Evolutionary conservation across 2,888 invertebrate species (phyloP).

Genomic region (Branchellion lobata): DNA sequence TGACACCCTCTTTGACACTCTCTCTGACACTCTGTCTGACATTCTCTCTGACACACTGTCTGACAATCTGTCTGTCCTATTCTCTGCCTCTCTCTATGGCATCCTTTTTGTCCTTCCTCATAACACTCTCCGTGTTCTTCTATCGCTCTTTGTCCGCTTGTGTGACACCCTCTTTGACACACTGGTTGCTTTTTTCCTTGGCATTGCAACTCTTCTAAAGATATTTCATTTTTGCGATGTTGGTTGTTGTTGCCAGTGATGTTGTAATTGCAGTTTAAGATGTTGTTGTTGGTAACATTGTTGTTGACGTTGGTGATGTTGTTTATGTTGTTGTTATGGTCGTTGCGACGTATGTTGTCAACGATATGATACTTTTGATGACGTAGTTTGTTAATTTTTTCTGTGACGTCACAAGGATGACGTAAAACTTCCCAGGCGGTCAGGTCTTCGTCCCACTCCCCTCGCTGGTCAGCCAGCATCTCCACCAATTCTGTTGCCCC

Average conservation of each 20-base stretch:
- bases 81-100: not conserved
- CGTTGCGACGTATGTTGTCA: not conserved
- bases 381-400: no score
- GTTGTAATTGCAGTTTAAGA: no score
- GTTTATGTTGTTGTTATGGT: no score
- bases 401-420: no score
- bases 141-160: no score
- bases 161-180: no score
- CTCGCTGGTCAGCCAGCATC: not conserved
- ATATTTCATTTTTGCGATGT: no score
- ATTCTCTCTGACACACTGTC: not conserved
- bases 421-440: not conserved
- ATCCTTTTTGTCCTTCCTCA: not conserved
- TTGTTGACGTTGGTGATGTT: no score
- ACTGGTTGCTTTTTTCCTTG: no score
- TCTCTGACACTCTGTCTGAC: not conserved
- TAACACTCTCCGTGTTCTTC: not conserved
- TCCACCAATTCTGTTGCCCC: not conserved
- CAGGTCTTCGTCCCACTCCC: conserved; percentile 3
- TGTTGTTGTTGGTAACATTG: no score
- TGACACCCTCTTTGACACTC: not conserved
- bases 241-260: no score
- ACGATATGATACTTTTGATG: not conserved
- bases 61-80: not conserved
- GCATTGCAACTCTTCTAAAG: no score